phyloP scores from a whole-genome alignment of 2,888 invertebrate species.

The Watsonalla binaria region DNA sequence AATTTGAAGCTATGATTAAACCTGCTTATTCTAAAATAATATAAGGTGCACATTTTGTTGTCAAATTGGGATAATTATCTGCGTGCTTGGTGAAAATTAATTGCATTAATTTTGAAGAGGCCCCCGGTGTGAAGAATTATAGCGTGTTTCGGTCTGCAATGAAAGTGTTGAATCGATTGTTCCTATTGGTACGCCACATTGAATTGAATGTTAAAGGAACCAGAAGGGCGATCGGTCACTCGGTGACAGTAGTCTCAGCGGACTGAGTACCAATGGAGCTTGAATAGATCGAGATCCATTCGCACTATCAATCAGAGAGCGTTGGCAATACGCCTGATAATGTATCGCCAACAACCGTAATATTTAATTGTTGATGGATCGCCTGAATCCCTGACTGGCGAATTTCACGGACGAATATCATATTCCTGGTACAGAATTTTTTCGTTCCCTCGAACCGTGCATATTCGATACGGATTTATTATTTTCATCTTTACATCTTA shows the following conservation, averaged over 20 bases:
- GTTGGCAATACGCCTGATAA: slow-evolving; percentile 63
- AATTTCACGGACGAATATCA: slow-evolving; percentile 57
- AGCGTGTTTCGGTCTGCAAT: slow-evolving; percentile 34
- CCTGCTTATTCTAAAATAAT: slow-evolving; percentile 49
- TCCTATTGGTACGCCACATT: slow-evolving; percentile 22
- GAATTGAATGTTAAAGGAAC: slow-evolving; percentile 33
- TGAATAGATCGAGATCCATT: slow-evolving; percentile 47
- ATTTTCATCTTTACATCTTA: slow-evolving; percentile 69
- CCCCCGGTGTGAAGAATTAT: slow-evolving; percentile 32
- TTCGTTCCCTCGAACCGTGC: slow-evolving; percentile 59
- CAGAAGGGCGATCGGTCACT: slow-evolving; percentile 52
- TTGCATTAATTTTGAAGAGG: slow-evolving; percentile 39
- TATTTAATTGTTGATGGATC: slow-evolving; percentile 77
- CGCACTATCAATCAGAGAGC: slow-evolving; percentile 66
- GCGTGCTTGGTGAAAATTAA: slow-evolving; percentile 41
- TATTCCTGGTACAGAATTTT: slow-evolving; percentile 46
- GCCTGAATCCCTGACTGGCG: slow-evolving; percentile 38
- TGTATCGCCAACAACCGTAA: slow-evolving; percentile 65
- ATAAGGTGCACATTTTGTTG: slow-evolving; percentile 54
- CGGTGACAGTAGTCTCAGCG: slow-evolving; percentile 50
- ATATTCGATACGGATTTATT: slow-evolving; percentile 76
- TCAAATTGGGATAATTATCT: slow-evolving; percentile 51
- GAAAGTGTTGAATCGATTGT: slow-evolving; percentile 23
- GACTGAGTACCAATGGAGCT: slow-evolving; percentile 44
- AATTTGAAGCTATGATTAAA: slow-evolving; percentile 59